phyloP scores from a whole-genome alignment of 2,113 vertebrate genomes.

The Orthochromis malagaraziensis region DNA sequence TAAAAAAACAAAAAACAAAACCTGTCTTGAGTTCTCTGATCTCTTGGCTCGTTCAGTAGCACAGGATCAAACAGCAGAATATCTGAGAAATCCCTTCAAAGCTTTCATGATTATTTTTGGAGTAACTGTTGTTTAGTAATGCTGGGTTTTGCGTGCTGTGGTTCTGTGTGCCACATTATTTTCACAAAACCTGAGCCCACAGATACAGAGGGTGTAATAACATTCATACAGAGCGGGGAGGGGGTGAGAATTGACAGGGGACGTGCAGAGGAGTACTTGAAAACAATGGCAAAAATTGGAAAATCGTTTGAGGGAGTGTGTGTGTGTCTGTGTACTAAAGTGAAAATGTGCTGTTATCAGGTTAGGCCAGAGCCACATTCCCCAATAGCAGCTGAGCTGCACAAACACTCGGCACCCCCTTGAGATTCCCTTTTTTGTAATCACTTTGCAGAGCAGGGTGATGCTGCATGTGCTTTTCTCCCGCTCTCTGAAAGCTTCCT shows the following conservation, averaged over 20 bases:
- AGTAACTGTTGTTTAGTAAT: neutral
- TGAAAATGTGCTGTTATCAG: slow-evolving; percentile 22
- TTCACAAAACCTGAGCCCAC: neutral
- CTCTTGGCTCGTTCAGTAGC: neutral
- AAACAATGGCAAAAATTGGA: slow-evolving; percentile 1
- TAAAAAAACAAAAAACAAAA: fast-evolving
- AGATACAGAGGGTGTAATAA: neutral
- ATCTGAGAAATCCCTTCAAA: neutral
- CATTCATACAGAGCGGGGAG: neutral
- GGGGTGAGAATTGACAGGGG: neutral
- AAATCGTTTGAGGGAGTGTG: neutral
- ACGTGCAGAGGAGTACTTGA: neutral
- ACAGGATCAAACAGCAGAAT: neutral
- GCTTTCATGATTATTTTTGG: neutral
- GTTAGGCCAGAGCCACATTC: slow-evolving; percentile 16
- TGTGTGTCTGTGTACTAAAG: neutral
- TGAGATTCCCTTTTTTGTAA: slow-evolving; percentile 13
- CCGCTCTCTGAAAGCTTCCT: neutral
- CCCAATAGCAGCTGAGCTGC: slow-evolving; percentile 9
- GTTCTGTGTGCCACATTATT: neutral
- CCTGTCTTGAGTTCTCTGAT: neutral
- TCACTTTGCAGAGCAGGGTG: slow-evolving; percentile 12
- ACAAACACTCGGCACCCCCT: neutral
- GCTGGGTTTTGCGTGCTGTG: neutral
- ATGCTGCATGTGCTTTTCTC: neutral